These are phyloP conservation scores for Ageneiosus marmoratus DNA, from an alignment of 2,113 vertebrate genomes.

Conservation along the genomic window DNA sequence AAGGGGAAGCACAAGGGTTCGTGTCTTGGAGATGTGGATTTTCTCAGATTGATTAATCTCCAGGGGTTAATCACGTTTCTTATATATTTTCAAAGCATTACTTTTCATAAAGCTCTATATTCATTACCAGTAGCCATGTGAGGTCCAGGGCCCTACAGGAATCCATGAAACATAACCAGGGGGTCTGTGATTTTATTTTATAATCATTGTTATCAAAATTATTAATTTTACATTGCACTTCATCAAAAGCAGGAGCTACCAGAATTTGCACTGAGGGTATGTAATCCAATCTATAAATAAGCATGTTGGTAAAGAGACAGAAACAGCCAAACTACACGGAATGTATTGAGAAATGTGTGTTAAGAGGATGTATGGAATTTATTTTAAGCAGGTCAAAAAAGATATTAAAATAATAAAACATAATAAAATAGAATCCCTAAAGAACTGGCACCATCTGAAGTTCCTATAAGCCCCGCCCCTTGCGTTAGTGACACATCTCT, in stretches of 20 bases:
- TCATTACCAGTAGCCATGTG: not conserved
- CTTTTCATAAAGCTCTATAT: not conserved
- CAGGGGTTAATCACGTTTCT: not conserved
- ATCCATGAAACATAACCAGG: not conserved
- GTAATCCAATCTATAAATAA: not conserved
- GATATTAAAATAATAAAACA: no score
- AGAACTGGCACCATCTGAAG: not conserved
- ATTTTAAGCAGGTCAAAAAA: not conserved
- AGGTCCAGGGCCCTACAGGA: not conserved
- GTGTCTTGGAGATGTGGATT: not conserved
- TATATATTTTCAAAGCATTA: not conserved
- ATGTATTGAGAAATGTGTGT: not conserved
- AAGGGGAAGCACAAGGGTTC: not conserved
- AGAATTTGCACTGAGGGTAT: no score
- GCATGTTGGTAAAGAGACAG: not conserved
- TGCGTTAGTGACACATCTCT: not conserved
- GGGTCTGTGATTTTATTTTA: no score
- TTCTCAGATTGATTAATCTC: not conserved
- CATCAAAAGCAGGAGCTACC: no score
- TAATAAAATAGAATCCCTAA: not conserved
- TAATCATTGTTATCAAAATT: no score
- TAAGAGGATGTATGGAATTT: not conserved
- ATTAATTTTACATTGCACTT: no score
- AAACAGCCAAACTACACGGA: not conserved
- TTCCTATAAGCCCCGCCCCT: not conserved